Conservation (phyloP, 2,888 invertebrate species). For the Agonum fuliginosum region DNA sequence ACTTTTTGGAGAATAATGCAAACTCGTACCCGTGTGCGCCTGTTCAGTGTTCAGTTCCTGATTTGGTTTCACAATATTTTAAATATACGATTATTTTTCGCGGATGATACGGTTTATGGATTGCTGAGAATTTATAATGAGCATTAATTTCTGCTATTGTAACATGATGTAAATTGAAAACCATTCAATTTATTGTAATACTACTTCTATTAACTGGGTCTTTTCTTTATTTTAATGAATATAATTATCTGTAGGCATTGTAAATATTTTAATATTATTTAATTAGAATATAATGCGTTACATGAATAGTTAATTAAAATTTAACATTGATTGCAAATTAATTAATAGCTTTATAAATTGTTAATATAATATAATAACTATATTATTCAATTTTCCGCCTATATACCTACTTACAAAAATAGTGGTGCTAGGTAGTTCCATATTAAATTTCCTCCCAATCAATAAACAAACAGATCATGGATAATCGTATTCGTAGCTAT, state of each 20-base stretch:
- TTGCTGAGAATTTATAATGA: neutral
- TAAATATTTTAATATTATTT: neutral
- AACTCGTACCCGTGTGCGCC: neutral
- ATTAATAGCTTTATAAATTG: too few relatives aligned
- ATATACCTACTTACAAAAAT: too few relatives aligned
- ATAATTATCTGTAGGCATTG: neutral
- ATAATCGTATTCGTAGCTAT: too few relatives aligned
- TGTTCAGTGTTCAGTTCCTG: neutral
- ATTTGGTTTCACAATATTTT: constrained; percentile 26
- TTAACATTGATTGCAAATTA: too few relatives aligned
- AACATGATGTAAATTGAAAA: neutral
- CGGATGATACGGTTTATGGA: constrained; percentile 9
- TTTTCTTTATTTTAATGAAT: neutral
- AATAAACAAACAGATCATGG: too few relatives aligned
- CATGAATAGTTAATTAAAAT: too few relatives aligned
- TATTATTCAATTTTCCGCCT: too few relatives aligned
- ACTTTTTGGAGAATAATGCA: constrained; percentile 46
- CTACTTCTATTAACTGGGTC: neutral
- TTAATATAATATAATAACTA: too few relatives aligned
- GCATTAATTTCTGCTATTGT: neutral
- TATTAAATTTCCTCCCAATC: too few relatives aligned
- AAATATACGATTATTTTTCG: constrained; percentile 22
- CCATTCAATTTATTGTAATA: neutral
- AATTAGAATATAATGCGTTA: too few relatives aligned
- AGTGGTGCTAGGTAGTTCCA: too few relatives aligned